Percentiles rank a stretch among this genome's conserved stretches.
phyloP scores from a whole-genome alignment of 2,797 vertebrate species.

The Pempheris klunzingeri region DNA sequence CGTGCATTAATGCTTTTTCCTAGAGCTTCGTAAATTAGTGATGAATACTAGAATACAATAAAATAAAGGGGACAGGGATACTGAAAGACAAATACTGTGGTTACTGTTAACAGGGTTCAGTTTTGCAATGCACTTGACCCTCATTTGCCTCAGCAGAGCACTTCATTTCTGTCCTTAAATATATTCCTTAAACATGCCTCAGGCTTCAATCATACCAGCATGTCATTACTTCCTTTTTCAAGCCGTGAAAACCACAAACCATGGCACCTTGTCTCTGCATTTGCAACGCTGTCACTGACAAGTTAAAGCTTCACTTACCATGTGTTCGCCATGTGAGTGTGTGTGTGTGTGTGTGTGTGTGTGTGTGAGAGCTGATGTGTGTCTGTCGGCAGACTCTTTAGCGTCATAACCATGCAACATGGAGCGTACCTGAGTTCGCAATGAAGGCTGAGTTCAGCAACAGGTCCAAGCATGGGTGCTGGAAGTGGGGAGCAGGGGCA shows the following conservation, averaged over 20 bases:
- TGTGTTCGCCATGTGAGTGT: no score
- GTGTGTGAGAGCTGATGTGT: no score
- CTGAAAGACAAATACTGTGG: not conserved
- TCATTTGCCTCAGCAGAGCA: not conserved
- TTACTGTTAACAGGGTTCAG: slow-evolving; percentile 1
- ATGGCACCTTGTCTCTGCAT: not conserved
- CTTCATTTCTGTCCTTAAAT: not conserved
- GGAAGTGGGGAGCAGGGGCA: no score
- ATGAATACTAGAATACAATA: slow-evolving; percentile 19
- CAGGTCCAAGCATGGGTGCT: no score
- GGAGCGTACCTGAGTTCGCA: no score
- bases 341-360: no score
- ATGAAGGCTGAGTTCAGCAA: no score
- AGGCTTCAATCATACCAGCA: not conserved
- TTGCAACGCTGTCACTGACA: not conserved
- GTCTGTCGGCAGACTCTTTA: no score
- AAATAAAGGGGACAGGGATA: slow-evolving; percentile 14
- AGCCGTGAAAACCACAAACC: not conserved
- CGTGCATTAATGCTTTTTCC: slow-evolving; percentile 7
- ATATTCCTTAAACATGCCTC: not conserved
- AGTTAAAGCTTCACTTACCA: not conserved
- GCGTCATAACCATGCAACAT: no score
- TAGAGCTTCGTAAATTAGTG: not conserved
- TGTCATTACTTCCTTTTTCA: not conserved
- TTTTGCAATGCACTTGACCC: not conserved